phyloP scores from a whole-genome alignment of 1,140 invertebrate species.

The Chlorops oryzae region DNA sequence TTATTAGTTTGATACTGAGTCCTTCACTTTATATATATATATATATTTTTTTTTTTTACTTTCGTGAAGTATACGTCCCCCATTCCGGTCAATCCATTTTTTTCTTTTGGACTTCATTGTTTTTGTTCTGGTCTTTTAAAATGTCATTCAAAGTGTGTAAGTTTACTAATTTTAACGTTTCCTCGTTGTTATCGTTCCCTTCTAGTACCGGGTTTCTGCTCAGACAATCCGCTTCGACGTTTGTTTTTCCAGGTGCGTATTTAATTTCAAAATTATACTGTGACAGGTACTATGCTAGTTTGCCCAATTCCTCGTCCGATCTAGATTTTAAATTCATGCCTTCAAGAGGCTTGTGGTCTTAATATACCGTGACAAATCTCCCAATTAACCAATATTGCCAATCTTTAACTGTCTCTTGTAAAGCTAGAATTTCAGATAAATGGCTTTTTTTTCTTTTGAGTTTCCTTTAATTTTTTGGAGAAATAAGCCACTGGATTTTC shows the following conservation, averaged over 20 bases:
- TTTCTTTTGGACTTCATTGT: slow-evolving; percentile 26
- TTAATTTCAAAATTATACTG: slow-evolving; percentile 42
- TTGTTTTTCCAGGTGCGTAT: slow-evolving; percentile 40
- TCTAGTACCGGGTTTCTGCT: slow-evolving; percentile 43
- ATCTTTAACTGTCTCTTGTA: slow-evolving; percentile 46
- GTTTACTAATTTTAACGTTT: slow-evolving; percentile 36
- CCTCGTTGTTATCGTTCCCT: slow-evolving; percentile 27
- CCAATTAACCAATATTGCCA: slow-evolving; percentile 46
- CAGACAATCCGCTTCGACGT: slow-evolving; percentile 40
- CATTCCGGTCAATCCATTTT: slow-evolving; percentile 12
- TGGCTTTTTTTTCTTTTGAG: slow-evolving; percentile 38
- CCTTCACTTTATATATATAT: too few relatives aligned
- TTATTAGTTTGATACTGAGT: too few relatives aligned
- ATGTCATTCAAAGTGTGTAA: slow-evolving; percentile 36
- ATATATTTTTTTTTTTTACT: too few relatives aligned
- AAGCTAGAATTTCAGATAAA: slow-evolving; percentile 42
- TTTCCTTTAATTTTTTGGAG: slow-evolving; percentile 34
- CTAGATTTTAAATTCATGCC: slow-evolving; percentile 42
- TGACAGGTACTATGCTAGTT: slow-evolving; percentile 37
- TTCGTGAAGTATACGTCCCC: too few relatives aligned
- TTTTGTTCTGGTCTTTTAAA: slow-evolving; percentile 9
- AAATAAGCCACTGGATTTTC: slow-evolving; percentile 35
- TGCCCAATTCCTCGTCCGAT: slow-evolving; percentile 22
- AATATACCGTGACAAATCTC: too few relatives aligned
- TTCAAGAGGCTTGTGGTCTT: slow-evolving; percentile 45